Percentiles rank a stretch among this genome's conserved stretches.
Evolutionary conservation across 2,888 invertebrate genomes (phyloP).

Genomic region (Harpagoxenus sublaevis): DNA sequence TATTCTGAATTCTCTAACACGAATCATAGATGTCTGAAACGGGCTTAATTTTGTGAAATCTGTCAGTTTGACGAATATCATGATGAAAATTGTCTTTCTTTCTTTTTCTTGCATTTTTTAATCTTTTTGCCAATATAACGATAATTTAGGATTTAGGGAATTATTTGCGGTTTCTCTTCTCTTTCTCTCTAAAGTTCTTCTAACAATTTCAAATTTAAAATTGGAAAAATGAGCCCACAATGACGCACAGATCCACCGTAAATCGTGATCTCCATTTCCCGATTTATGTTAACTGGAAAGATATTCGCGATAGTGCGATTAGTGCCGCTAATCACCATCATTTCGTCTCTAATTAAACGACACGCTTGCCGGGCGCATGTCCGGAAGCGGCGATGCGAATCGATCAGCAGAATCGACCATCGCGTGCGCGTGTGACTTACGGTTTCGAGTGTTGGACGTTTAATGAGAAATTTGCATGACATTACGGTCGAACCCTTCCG

Average conservation of each 20-base stretch:
- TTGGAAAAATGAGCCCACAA: not conserved
- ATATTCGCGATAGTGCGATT: slow-evolving; percentile 57
- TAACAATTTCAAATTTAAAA: not conserved
- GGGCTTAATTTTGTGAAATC: not conserved
- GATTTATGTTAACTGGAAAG: not conserved
- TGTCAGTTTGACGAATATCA: not conserved
- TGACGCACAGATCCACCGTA: not conserved
- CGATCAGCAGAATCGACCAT: slow-evolving; percentile 1
- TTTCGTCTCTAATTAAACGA: slow-evolving; percentile 53
- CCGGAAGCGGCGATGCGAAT: not conserved
- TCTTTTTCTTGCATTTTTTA: not conserved
- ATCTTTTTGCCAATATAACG: not conserved
- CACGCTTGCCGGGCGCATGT: not conserved
- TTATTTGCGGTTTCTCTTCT: not conserved
- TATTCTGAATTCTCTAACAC: not conserved
- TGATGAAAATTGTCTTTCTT: not conserved
- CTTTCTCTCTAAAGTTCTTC: too few relatives aligned
- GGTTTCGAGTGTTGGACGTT: slow-evolving; percentile 63
- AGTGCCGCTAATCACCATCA: slow-evolving; percentile 48
- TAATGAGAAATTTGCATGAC: slow-evolving; percentile 83
- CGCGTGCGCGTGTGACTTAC: slow-evolving; percentile 20
- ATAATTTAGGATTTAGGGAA: not conserved
- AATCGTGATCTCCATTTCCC: slow-evolving; percentile 15
- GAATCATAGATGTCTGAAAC: not conserved
- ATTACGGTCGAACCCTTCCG: slow-evolving; percentile 70